Percentiles rank a stretch among this genome's conserved stretches.
Evolutionary conservation across 2,888 invertebrate species (phyloP).

Genomic region (Phortica okadai): DNA sequence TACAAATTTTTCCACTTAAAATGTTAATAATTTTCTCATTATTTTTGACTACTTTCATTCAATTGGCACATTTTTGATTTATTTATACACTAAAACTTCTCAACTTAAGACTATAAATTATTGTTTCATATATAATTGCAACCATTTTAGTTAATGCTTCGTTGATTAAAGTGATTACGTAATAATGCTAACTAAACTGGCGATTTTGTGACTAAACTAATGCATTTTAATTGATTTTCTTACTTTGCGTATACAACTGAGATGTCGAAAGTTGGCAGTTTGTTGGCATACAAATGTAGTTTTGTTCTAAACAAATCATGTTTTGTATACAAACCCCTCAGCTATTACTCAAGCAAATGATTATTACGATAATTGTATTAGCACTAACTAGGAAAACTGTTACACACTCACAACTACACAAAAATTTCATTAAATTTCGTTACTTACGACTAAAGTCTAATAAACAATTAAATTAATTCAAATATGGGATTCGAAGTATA

Average conservation of each 20-base stretch:
- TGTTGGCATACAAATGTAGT: not conserved
- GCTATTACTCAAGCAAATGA: not conserved
- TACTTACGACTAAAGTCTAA: not conserved
- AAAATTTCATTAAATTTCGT: not conserved
- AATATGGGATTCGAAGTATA: not conserved
- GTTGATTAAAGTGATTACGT: constrained; percentile 1
- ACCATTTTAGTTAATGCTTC: not conserved
- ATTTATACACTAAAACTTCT: constrained; percentile 41
- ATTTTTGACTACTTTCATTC: constrained; percentile 15
- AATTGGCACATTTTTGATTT: constrained; percentile 46
- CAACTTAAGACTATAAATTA: not conserved
- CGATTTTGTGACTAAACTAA: not conserved
- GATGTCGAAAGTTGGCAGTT: constrained; percentile 42
- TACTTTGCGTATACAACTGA: constrained; percentile 43
- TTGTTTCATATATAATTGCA: constrained; percentile 23
- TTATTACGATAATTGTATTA: not conserved
- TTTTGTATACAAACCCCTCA: not conserved
- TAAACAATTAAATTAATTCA: not conserved
- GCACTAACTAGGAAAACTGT: not conserved
- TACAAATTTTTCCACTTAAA: constrained; percentile 8
- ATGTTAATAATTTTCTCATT: not conserved
- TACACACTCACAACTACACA: not conserved
- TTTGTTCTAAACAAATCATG: not conserved
- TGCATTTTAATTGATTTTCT: constrained; percentile 4
- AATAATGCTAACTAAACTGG: not conserved